Percentiles rank a stretch among this genome's conserved stretches.
phyloP scores from a whole-genome alignment of 1,140 invertebrate species.

The Homalodisca vitripennis region DNA sequence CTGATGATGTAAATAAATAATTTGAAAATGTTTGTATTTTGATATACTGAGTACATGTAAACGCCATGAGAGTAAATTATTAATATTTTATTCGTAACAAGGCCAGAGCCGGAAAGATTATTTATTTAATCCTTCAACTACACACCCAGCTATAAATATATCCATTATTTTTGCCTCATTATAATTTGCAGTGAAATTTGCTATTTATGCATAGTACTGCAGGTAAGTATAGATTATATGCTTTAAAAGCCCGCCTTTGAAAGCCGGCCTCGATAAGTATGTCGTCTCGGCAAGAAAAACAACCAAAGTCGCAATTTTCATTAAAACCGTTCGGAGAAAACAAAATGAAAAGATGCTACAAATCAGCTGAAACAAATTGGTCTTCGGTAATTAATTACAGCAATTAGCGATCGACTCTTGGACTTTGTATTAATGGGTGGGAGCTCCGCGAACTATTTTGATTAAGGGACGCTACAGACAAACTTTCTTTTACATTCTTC shows the following conservation, averaged over 20 bases:
- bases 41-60: no score
- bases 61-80: no score
- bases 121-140: no score
- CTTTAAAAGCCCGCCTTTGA: not conserved
- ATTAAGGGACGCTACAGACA: slow-evolving; percentile 6
- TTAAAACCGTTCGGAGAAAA: not conserved
- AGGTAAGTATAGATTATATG: no score
- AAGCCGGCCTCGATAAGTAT: not conserved
- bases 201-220: no score
- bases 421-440: slow-evolving; percentile 9
- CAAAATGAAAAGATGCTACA: slow-evolving; percentile 17
- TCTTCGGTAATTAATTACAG: slow-evolving; percentile 11
- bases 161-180: no score
- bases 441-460: slow-evolving; percentile 17
- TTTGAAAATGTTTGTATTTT: no score
- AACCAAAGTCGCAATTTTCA: not conserved
- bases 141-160: no score
- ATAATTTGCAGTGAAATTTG: no score
- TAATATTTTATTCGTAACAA: no score
- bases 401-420: not conserved
- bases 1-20: no score
- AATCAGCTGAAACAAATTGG: slow-evolving; percentile 13
- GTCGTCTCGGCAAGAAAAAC: not conserved
- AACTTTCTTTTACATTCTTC: slow-evolving; percentile 16
- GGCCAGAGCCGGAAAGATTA: no score